These are phyloP conservation scores for Onychomys leucogaster DNA, from an alignment of 2,797 vertebrate species.

Conservation along the genomic window DNA sequence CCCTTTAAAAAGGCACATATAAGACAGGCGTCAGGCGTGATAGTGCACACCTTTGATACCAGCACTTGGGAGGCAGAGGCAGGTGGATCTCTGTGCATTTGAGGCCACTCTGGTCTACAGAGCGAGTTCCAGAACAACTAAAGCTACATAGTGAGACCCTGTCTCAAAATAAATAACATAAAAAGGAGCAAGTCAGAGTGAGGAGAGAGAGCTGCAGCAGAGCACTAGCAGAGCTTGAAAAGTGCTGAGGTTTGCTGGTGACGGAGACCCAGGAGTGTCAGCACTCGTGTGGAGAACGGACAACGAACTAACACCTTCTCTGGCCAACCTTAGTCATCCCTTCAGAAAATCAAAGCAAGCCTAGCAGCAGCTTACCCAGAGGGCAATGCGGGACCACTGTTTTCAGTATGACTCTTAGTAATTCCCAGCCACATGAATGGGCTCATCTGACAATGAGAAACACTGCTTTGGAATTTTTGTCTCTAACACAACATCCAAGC, in stretches of 20 bases:
- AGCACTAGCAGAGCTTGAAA: not conserved
- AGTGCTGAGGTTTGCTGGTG: not conserved
- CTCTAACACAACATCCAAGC: conserved; percentile 31
- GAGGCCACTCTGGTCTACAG: not conserved
- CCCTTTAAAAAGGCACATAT: not conserved
- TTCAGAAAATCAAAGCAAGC: not conserved
- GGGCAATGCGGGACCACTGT: not conserved
- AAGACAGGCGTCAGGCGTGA: not conserved
- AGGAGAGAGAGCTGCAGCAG: not conserved
- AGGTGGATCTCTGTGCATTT: not conserved
- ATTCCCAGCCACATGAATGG: conserved; percentile 29
- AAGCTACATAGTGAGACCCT: not conserved
- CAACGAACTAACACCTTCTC: not conserved
- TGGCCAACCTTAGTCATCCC: not conserved
- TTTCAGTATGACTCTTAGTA: conserved; percentile 48
- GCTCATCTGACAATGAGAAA: conserved; percentile 55
- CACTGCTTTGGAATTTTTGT: not conserved
- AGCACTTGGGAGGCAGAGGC: not conserved
- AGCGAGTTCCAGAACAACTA: not conserved
- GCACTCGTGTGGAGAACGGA: not conserved
- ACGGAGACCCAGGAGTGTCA: not conserved
- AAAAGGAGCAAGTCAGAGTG: not conserved
- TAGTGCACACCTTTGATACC: too few species aligned
- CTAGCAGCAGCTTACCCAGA: not conserved
- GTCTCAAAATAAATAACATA: not conserved